Percentiles rank a stretch among this genome's conserved stretches.
Evolutionary conservation across 2,797 vertebrate genomes (phyloP).

Genomic region (Cossypha caffra): DNA sequence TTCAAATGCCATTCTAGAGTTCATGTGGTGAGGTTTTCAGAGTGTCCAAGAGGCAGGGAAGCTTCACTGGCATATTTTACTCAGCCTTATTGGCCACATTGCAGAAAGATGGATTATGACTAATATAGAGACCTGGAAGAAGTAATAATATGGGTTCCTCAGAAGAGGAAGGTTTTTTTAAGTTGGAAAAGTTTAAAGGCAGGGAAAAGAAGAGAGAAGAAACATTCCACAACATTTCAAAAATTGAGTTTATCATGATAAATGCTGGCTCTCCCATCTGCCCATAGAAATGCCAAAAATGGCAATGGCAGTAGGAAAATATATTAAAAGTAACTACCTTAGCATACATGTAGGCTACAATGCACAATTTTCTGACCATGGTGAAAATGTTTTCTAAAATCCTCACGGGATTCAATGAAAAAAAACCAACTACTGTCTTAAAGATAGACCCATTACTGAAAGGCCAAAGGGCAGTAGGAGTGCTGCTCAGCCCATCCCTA

Average conservation of each 20-base stretch:
- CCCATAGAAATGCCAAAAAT: neutral
- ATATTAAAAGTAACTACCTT: neutral
- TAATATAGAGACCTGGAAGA: neutral
- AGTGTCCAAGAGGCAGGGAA: neutral
- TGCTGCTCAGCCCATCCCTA: neutral
- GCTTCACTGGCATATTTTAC: neutral
- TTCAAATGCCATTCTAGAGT: neutral
- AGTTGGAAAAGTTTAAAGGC: neutral
- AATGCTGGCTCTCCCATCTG: neutral
- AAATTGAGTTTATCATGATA: neutral
- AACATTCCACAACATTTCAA: neutral
- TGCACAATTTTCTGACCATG: fast-evolving
- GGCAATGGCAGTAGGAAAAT: neutral
- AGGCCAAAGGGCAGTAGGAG: fast-evolving
- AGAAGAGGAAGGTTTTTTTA: fast-evolving
- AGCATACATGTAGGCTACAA: neutral
- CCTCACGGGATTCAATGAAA: neutral
- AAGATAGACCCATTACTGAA: neutral
- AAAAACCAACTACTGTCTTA: neutral
- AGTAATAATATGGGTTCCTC: neutral
- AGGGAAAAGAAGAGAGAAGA: neutral
- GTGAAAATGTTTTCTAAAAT: neutral
- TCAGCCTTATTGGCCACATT: neutral
- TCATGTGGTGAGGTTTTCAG: neutral
- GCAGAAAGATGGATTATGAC: neutral